A percentile compares a stretch with the other conserved stretches of the same genome.
phyloP scores from a whole-genome alignment of 2,888 invertebrate species.

The Xestia rhomboidea region DNA sequence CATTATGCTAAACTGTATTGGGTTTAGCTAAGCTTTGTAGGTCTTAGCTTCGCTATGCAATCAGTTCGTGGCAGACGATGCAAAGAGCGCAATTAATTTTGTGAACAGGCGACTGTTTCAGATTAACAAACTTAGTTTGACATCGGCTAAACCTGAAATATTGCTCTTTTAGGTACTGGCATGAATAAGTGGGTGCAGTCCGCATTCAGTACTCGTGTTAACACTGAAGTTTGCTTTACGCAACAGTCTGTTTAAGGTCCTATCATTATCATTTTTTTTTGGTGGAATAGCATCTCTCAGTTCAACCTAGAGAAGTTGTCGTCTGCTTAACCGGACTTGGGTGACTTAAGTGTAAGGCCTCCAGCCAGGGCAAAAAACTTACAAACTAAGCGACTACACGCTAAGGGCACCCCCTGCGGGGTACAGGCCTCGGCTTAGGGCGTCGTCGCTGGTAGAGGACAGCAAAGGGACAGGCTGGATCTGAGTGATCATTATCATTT shows the following conservation, averaged over 20 bases:
- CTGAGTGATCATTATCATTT: neutral
- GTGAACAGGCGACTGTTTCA: constrained; percentile 16
- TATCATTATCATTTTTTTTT: neutral
- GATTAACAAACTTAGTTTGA: neutral
- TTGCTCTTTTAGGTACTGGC: neutral
- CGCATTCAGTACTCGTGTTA: neutral
- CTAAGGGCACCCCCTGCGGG: too few relatives aligned
- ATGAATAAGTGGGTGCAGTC: neutral
- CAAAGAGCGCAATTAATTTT: constrained; percentile 29
- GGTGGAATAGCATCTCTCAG: too few relatives aligned
- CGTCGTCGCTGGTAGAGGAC: too few relatives aligned
- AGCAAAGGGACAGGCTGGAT: too few relatives aligned
- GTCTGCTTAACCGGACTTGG: too few relatives aligned
- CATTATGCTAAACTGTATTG: constrained; percentile 21
- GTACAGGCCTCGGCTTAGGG: too few relatives aligned
- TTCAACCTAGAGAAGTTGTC: too few relatives aligned
- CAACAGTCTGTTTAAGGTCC: neutral
- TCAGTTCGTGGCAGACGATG: constrained; percentile 20
- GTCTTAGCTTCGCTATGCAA: constrained; percentile 23
- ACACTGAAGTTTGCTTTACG: neutral
- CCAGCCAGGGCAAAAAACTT: too few relatives aligned
- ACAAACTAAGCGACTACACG: too few relatives aligned
- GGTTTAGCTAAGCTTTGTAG: constrained; percentile 13
- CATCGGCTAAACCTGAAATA: constrained; percentile 10
- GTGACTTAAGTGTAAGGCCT: too few relatives aligned